Evolutionary conservation across 2,888 invertebrate genomes (phyloP).

Genomic region (Eupithecia abbreviata): DNA sequence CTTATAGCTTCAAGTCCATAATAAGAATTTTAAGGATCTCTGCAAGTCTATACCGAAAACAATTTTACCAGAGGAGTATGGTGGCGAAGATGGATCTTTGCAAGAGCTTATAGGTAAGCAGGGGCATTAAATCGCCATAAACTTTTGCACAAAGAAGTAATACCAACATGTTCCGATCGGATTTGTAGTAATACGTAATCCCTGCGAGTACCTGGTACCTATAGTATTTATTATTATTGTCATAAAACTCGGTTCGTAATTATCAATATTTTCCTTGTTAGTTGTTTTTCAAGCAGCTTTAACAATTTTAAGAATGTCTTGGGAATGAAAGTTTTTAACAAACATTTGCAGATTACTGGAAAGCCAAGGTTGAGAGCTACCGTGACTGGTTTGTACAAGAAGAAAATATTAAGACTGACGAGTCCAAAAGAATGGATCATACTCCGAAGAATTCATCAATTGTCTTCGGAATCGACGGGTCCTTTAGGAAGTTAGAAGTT

Average conservation of each 20-base stretch:
- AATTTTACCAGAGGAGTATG: constrained; percentile 82
- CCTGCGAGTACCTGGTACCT: neutral
- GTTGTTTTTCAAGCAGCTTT: neutral
- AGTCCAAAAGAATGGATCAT: constrained; percentile 76
- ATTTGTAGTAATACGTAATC: neutral
- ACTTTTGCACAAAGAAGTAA: neutral
- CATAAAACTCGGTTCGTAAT: neutral
- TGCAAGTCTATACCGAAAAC: constrained; percentile 77
- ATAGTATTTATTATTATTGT: neutral
- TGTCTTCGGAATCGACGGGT: constrained; percentile 82
- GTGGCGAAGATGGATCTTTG: constrained; percentile 79
- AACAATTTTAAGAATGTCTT: neutral
- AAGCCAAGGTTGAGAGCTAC: constrained; percentile 67
- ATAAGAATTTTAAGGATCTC: constrained; percentile 72
- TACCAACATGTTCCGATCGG: neutral
- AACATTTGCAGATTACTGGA: constrained; percentile 55
- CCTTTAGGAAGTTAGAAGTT: constrained; percentile 78
- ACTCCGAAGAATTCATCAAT: constrained; percentile 60
- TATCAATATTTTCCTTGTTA: neutral
- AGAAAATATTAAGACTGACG: constrained; percentile 73
- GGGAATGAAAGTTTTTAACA: neutral
- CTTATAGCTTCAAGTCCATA: constrained; percentile 79
- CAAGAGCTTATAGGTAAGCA: constrained; percentile 76
- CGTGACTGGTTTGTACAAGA: constrained; percentile 55
- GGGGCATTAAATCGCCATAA: neutral